phyloP scores from a whole-genome alignment of 2,888 invertebrate species.

The Pardosa pseudoannulata region DNA sequence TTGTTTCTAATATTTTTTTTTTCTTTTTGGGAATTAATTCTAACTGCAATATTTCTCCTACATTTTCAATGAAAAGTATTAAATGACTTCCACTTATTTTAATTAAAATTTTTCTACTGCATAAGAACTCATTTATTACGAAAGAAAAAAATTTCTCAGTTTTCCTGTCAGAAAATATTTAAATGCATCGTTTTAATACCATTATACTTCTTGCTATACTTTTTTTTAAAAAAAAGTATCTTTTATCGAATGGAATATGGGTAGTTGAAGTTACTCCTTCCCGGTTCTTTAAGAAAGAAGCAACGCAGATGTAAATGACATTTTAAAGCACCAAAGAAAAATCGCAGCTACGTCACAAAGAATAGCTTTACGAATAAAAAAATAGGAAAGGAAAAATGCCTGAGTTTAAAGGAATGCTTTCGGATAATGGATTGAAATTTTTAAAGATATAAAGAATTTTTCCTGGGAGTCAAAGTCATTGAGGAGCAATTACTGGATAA shows the following conservation, averaged over 20 bases:
- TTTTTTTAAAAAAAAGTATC: conserved; percentile 1
- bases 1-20: not conserved
- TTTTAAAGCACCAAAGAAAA: conserved; percentile 7
- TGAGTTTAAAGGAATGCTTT: not conserved
- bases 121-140: not conserved
- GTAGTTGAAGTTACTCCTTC: not conserved
- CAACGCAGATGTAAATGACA: conserved; percentile 6
- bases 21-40: not conserved
- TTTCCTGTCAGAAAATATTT: conserved; percentile 13
- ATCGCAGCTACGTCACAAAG: not conserved
- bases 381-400: not conserved
- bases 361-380: not conserved
- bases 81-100: not conserved
- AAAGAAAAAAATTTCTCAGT: not conserved
- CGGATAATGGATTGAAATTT: conserved; percentile 6
- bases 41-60: not conserved
- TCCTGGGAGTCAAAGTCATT: not conserved
- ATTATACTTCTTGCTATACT: not conserved
- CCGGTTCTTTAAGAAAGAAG: not conserved
- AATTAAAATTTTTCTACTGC: not conserved
- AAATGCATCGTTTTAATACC: conserved; percentile 13
- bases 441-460: not conserved
- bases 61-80: conserved; percentile 2
- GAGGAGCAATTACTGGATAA: not conserved
- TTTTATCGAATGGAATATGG: conserved; percentile 16